These are phyloP conservation scores for Scomber japonicus DNA, from an alignment of 2,113 vertebrate genomes.

Conservation along the genomic window DNA sequence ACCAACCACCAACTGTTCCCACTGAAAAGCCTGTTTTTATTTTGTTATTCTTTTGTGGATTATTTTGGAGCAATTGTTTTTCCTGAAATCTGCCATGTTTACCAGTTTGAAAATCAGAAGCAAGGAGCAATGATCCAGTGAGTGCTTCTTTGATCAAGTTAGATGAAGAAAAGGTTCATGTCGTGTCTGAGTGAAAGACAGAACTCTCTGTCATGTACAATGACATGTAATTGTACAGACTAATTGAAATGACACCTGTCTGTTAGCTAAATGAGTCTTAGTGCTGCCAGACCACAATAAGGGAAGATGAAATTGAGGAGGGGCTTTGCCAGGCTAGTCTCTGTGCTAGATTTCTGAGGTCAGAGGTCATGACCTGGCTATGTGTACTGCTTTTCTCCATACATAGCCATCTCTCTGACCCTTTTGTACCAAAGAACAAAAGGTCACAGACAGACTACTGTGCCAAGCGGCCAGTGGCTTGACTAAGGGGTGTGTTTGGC, in stretches of 20 bases:
- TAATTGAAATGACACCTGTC: conserved; percentile 37
- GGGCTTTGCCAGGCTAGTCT: neutral
- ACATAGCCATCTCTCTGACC: neutral
- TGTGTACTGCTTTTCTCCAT: conserved; percentile 2
- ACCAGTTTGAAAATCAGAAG: conserved; percentile 14
- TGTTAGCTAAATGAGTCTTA: conserved; percentile 13
- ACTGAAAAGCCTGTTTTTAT: neutral
- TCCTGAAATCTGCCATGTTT: conserved; percentile 11
- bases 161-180: neutral
- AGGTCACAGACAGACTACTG: too few relatives aligned
- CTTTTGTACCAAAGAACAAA: neutral
- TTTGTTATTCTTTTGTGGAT: neutral
- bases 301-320: neutral
- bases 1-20: neutral
- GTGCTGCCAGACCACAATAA: neutral
- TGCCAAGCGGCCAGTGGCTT: neutral
- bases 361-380: conserved; percentile 2
- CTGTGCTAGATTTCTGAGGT: neutral
- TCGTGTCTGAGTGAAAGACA: neutral
- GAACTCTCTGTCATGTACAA: neutral
- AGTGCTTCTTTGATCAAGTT: conserved; percentile 26
- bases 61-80: neutral
- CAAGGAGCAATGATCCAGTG: neutral
- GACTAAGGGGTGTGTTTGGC: too few relatives aligned
- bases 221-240: neutral